Evolutionary conservation across 2,113 vertebrate genomes (phyloP).

Genomic region (Seriola quinqueradiata): DNA sequence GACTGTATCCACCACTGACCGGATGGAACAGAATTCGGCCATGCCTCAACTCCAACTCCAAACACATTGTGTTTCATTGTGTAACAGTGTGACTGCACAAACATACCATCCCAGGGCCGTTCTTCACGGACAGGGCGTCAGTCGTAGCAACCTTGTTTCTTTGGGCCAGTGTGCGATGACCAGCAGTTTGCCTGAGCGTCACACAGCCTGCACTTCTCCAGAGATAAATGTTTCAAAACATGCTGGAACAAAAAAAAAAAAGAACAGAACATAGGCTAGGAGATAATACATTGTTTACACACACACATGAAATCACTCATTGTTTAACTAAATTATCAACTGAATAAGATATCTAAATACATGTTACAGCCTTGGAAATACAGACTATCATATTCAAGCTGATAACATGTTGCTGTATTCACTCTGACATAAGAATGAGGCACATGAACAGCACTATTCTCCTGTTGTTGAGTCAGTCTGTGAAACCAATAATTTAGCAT

Average conservation of each 20-base stretch:
- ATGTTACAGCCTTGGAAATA: not conserved
- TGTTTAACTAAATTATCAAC: not conserved
- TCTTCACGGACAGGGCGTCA: slow-evolving; percentile 66
- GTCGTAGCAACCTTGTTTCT: not conserved
- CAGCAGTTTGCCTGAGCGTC: not conserved
- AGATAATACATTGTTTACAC: not conserved
- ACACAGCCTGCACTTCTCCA: not conserved
- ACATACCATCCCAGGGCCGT: slow-evolving; percentile 87
- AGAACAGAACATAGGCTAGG: not conserved
- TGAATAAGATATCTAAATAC: not conserved
- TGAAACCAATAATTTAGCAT: slow-evolving; percentile 78
- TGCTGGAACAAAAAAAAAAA: slow-evolving; percentile 19
- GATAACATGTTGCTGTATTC: slow-evolving; percentile 51
- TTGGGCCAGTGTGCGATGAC: not conserved
- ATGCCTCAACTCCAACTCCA: slow-evolving; percentile 39
- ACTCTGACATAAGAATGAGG: slow-evolving; percentile 51
- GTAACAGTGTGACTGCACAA: not conserved
- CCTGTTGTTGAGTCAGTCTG: slow-evolving; percentile 39
- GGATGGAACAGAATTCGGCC: slow-evolving; percentile 79
- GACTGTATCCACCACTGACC: slow-evolving; percentile 72
- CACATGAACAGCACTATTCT: slow-evolving; percentile 2
- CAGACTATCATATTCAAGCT: not conserved
- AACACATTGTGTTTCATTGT: not conserved
- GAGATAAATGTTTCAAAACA: not conserved
- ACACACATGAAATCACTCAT: not conserved